Evolutionary conservation across 2,888 invertebrate species (phyloP).

Genomic region (Temnothorax ravouxi): DNA sequence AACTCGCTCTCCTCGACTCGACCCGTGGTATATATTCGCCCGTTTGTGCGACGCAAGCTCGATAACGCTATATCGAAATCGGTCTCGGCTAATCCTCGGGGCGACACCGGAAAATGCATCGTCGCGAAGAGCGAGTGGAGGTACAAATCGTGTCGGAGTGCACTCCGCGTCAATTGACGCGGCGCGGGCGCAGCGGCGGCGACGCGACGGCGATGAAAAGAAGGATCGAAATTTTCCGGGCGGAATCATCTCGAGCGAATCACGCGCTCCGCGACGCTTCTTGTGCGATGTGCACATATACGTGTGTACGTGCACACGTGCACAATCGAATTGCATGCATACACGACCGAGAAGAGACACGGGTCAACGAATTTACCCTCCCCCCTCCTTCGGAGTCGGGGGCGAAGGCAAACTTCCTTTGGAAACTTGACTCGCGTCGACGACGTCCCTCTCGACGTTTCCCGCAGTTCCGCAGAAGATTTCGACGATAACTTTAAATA

Average conservation of each 20-base stretch:
- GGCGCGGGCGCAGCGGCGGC: background rate
- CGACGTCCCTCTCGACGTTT: slow-evolving; percentile 31
- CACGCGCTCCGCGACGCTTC: slow-evolving; percentile 12
- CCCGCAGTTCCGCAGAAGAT: slow-evolving; percentile 30
- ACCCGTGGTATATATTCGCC: background rate
- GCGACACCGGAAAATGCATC: slow-evolving; percentile 55
- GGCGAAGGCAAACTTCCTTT: slow-evolving; percentile 7
- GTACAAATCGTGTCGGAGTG: slow-evolving; percentile 36
- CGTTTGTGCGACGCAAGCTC: background rate
- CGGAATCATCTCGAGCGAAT: slow-evolving; percentile 38
- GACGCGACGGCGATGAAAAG: background rate
- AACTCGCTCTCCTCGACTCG: background rate
- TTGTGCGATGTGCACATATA: background rate
- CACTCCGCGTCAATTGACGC: slow-evolving; percentile 62
- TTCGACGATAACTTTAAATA: slow-evolving; percentile 63
- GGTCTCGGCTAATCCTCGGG: slow-evolving; percentile 56
- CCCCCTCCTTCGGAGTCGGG: background rate
- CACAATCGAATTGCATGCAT: background rate
- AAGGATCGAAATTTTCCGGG: slow-evolving; percentile 58
- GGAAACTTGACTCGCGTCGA: slow-evolving; percentile 39
- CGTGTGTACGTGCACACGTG: background rate
- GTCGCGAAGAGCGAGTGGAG: background rate
- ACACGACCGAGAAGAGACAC: background rate
- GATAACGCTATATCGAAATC: slow-evolving; percentile 52
- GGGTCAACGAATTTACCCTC: slow-evolving; percentile 42